Evolutionary conservation across 2,113 vertebrate genomes (phyloP).

Genomic region (Phrynosoma blainvillii): DNA sequence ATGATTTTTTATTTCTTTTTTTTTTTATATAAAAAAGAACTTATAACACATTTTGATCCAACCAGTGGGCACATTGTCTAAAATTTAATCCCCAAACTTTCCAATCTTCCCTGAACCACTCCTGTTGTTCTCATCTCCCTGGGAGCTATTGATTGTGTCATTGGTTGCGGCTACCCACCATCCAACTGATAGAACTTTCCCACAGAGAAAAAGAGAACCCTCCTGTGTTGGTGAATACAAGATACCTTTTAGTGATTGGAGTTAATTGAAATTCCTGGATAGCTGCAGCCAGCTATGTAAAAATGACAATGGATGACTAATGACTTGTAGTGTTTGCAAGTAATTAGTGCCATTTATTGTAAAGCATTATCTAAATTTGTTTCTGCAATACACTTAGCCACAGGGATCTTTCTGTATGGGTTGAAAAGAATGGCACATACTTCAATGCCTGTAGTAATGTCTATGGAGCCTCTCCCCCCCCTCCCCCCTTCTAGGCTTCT

Average conservation of each 20-base stretch:
- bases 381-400: conserved; percentile 31
- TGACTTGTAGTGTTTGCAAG: conserved; percentile 26
- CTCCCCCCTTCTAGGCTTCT: neutral
- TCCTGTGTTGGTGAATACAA: neutral
- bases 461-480: neutral
- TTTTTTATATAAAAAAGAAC: neutral
- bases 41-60: fast-evolving
- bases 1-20: neutral
- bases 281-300: neutral
- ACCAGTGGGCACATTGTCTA: neutral
- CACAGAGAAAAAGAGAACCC: neutral
- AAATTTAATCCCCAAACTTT: neutral
- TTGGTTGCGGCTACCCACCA: neutral
- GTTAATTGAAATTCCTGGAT: neutral
- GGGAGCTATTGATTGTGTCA: neutral
- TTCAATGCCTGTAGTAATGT: conserved; percentile 2
- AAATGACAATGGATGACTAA: conserved; percentile 16
- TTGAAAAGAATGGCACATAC: conserved; percentile 17
- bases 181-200: neutral
- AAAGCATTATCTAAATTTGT: conserved; percentile 45
- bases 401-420: conserved; percentile 30
- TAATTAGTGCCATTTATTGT: conserved; percentile 38
- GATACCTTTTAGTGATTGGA: neutral
- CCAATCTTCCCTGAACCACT: neutral
- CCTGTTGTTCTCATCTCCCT: neutral